A percentile compares a stretch with the other conserved stretches of the same genome.
Evolutionary conservation across 2,888 invertebrate genomes (phyloP).

Genomic region (Hirtodrosophila trivittata): DNA sequence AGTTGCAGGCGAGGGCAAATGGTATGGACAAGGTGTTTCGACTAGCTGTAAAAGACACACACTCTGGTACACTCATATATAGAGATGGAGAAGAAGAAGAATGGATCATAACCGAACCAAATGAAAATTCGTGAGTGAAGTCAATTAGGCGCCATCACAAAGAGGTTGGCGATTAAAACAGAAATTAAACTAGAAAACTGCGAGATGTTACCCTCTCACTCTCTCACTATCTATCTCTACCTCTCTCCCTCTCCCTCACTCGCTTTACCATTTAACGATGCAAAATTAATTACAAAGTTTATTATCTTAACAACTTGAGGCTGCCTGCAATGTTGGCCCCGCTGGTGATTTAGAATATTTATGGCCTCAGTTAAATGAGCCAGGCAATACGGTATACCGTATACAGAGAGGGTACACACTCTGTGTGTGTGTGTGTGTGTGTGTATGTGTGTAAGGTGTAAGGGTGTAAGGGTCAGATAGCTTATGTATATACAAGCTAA

Average conservation of each 20-base stretch:
- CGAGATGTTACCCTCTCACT: background rate
- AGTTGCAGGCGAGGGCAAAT: too few species aligned
- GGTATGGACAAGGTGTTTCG: constrained; percentile 37
- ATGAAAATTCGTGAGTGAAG: constrained; percentile 67
- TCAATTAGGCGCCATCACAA: constrained; percentile 60
- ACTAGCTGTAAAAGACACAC: constrained; percentile 49
- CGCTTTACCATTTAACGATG: constrained; percentile 66
- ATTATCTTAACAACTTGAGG: constrained; percentile 76
- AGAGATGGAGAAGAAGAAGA: background rate
- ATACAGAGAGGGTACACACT: constrained; percentile 14
- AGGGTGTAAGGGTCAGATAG: constrained; percentile 29
- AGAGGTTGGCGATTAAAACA: constrained; percentile 33
- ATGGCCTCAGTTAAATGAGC: constrained; percentile 76
- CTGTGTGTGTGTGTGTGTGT: constrained; percentile 3
- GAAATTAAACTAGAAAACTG: constrained; percentile 40
- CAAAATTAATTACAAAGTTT: constrained; percentile 79
- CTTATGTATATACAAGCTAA: constrained; percentile 2
- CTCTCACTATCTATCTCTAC: background rate
- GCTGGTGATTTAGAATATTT: constrained; percentile 77
- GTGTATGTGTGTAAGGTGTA: background rate
- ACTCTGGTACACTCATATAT: background rate
- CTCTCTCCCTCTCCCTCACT: constrained; percentile 4
- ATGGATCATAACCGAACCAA: constrained; percentile 2
- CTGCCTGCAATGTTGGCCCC: constrained; percentile 51
- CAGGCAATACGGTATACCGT: constrained; percentile 51